Evolutionary conservation across 1,140 invertebrate genomes (phyloP), one percentile per base, ranked within the genome.

Genomic region (Acromyrmex charruanus): DNA sequence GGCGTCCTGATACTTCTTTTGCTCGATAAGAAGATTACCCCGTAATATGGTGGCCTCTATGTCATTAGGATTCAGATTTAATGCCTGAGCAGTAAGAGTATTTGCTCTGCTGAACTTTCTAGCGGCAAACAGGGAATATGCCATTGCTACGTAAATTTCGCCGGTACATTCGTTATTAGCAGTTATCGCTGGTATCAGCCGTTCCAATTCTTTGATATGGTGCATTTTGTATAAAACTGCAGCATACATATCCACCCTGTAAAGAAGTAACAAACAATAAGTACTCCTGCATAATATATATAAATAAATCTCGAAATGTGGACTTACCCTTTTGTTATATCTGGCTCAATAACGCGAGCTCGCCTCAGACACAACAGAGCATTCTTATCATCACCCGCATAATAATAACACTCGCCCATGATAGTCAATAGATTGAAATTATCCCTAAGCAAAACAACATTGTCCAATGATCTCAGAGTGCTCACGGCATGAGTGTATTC

Each of bases 1-100:
- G 9, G 97, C 97, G 87, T 98, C 97, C 77, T 96, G 96, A 89
- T 96, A 96, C 88, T 97, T 97, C 92, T 97, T 97, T 68, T 98
- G 94, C 87, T 98, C 96, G 44, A 97, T 94, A 2, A 98, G 94
- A 63, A 97, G 96, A 89, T 96, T 96, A 2, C 97, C 98, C 84
- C 97, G 97, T 9, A 98, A 92, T 58, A 98, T 95, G 12, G 97
- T 94, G 1, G 97, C 97, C 92, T 98, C 97, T n/a, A 97, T 95
- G 91, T 96, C 96, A 6, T 94, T 95, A 4, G 95, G 93, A 92
- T 96, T 94, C n/a, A 96, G 59, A 10, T 93, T 93, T 58, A 96
- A 93, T 0, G 96, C 96, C 86, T 96, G 96, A 90, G 97, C 95
- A 3, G 96, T 96, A 93, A 97, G 97, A 77, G 96, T 96, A 21